A percentile compares a stretch with the other conserved stretches of the same genome.
Evolutionary conservation across 2,888 invertebrate species (phyloP).

Genomic region (Drosophila quasianomalipes): DNA sequence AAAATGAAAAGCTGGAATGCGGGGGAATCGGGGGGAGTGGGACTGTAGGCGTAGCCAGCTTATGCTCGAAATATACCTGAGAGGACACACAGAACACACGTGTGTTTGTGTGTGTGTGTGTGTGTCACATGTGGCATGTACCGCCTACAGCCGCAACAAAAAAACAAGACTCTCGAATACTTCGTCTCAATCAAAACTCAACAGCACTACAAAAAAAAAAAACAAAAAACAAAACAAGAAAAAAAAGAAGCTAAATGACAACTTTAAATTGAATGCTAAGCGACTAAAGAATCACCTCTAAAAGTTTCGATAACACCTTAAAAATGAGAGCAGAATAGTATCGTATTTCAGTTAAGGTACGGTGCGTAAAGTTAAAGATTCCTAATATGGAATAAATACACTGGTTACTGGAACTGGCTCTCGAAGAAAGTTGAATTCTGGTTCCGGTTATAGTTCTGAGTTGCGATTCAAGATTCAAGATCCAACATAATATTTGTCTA

Average conservation of each 20-base stretch:
- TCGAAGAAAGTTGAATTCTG: not conserved
- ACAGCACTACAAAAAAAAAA: conserved; percentile 21
- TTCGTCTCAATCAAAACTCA: conserved; percentile 43
- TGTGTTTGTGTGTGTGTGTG: conserved; percentile 12
- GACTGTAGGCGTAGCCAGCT: conserved; percentile 40
- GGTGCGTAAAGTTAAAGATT: not conserved
- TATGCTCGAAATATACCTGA: conserved; percentile 45
- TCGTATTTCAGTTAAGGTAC: not conserved
- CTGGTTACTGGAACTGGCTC: not conserved
- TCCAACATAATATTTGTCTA: not conserved
- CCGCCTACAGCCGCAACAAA: conserved; percentile 45
- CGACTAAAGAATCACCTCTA: conserved; percentile 2
- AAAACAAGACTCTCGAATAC: conserved; percentile 28
- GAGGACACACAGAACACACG: conserved; percentile 17
- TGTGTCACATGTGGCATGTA: conserved; percentile 33
- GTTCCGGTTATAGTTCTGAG: not conserved
- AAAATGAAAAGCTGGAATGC: conserved; percentile 38
- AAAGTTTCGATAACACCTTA: not conserved
- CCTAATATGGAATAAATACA: not conserved
- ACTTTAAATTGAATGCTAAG: not conserved
- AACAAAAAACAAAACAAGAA: not conserved
- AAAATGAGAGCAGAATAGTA: not conserved
- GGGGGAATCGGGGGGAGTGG: conserved; percentile 1
- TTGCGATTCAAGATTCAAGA: not conserved
- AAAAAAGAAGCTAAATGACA: not conserved